These are phyloP conservation scores for Gadus chalcogrammus DNA, from an alignment of 2,113 vertebrate genomes.

Conservation along the genomic window DNA sequence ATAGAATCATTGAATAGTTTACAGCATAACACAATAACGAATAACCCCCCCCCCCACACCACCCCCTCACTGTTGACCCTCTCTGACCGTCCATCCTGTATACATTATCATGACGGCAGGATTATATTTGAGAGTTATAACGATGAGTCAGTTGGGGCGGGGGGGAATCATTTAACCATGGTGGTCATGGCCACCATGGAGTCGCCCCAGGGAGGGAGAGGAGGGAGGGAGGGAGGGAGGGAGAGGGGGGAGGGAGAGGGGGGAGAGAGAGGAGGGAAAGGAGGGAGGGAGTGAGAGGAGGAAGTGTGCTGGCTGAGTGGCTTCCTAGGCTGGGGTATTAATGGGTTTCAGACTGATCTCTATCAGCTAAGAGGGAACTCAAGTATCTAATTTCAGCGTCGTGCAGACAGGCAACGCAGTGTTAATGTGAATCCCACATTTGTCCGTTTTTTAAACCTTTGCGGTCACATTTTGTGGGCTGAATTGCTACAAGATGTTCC, in stretches of 20 bases:
- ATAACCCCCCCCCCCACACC: too few relatives aligned
- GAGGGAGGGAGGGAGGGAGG: background rate
- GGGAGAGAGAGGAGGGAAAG: too few relatives aligned
- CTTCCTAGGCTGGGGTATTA: background rate
- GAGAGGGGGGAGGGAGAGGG: too few relatives aligned
- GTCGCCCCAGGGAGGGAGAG: background rate
- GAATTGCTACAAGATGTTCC: too few relatives aligned
- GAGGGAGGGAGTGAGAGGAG: background rate
- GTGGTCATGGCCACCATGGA: too few relatives aligned
- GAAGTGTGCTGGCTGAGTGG: background rate
- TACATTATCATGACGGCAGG: background rate
- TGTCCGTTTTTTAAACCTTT: background rate
- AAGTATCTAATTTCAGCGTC: background rate
- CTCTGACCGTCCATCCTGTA: background rate
- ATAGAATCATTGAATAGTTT: too few relatives aligned
- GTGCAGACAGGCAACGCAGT: background rate
- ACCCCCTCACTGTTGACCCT: too few relatives aligned
- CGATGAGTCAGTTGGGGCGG: too few relatives aligned
- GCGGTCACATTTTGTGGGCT: too few relatives aligned
- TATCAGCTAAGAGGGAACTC: background rate
- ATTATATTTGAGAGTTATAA: background rate
- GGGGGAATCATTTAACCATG: too few relatives aligned
- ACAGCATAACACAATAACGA: too few relatives aligned
- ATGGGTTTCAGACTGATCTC: background rate
- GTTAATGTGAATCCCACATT: background rate